phyloP scores from a whole-genome alignment of 2,797 vertebrate genomes.

The Catharus ustulatus region DNA sequence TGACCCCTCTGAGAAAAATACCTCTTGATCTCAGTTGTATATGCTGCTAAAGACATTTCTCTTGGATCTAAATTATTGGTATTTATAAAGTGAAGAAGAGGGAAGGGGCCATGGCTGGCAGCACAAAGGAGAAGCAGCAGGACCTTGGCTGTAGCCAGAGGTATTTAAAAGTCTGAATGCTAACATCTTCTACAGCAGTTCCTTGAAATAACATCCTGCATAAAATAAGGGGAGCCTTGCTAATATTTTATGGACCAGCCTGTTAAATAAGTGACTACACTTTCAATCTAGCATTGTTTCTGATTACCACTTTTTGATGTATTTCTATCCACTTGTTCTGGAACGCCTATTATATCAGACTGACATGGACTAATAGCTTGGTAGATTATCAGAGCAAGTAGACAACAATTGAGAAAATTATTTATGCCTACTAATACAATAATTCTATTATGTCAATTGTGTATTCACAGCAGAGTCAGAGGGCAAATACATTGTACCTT shows the following conservation, averaged over 20 bases:
- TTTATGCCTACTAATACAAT: neutral
- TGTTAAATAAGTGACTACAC: neutral
- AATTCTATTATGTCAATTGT: neutral
- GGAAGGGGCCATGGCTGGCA: neutral
- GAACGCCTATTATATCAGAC: neutral
- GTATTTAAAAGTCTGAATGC: conserved; percentile 1
- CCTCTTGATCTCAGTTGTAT: neutral
- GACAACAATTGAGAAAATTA: neutral
- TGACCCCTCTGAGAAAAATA: neutral
- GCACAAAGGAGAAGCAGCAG: neutral
- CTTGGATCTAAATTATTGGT: neutral
- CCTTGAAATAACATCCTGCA: neutral
- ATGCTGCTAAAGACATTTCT: neutral
- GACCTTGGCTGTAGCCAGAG: neutral
- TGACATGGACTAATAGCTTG: neutral
- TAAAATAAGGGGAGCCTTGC: neutral
- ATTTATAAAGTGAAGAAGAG: neutral
- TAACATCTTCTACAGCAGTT: neutral
- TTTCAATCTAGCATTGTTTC: neutral
- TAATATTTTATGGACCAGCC: neutral
- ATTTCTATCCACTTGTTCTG: neutral
- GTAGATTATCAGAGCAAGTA: neutral
- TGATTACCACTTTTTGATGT: neutral
- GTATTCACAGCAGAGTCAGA: neutral
- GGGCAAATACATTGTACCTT: neutral